A percentile compares a stretch with the other conserved stretches of the same genome.
These are phyloP conservation scores for Amblyornis subalaris DNA, from an alignment of 2,113 vertebrate species.

Conservation along the genomic window DNA sequence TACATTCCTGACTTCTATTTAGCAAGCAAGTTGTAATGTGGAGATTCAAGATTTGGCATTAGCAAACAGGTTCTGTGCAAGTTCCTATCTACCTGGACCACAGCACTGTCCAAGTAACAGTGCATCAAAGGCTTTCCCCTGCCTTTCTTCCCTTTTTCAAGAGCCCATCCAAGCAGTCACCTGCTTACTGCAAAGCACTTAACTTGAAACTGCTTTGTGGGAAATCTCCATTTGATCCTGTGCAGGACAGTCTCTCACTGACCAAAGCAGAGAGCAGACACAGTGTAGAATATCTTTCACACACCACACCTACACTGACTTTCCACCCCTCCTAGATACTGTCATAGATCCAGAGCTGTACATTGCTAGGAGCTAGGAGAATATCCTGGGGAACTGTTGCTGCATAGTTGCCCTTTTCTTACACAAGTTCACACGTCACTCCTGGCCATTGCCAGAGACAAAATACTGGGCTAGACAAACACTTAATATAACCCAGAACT, in stretches of 20 bases:
- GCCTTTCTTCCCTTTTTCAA: neutral
- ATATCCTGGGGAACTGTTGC: neutral
- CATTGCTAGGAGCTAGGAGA: neutral
- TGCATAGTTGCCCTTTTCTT: neutral
- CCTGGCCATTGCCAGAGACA: neutral
- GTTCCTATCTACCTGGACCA: neutral
- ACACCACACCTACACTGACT: neutral
- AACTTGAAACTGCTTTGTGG: neutral
- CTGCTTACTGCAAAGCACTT: neutral
- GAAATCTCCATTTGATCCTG: neutral
- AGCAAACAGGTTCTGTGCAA: neutral
- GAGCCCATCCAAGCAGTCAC: neutral
- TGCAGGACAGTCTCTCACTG: neutral
- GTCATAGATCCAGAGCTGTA: neutral
- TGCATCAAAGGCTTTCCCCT: fast-evolving
- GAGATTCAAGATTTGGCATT: neutral
- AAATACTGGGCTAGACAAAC: neutral
- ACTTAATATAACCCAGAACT: neutral
- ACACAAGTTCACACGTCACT: neutral
- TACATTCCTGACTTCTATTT: neutral
- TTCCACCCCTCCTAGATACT: neutral
- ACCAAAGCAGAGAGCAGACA: neutral
- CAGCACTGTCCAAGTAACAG: neutral
- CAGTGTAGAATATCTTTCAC: fast-evolving
- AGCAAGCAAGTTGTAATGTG: fast-evolving